These are phyloP conservation scores for Turnix velox DNA, from an alignment of 2,113 vertebrate species.

Conservation along the genomic window DNA sequence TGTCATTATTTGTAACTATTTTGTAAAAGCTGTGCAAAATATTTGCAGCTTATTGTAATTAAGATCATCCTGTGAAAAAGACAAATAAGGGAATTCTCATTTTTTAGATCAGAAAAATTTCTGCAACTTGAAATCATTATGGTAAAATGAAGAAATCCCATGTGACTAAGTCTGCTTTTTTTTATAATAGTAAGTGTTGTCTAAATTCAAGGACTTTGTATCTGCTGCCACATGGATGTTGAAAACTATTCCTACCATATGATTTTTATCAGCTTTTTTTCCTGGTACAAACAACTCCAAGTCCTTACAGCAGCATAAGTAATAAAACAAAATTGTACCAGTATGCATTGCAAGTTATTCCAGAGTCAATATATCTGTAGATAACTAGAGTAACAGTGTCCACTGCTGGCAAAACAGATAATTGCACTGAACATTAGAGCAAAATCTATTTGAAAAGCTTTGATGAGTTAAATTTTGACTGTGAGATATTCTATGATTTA, in stretches of 20 bases:
- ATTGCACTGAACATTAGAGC: conserved; percentile 59
- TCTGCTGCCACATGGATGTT: not conserved
- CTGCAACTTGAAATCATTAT: not conserved
- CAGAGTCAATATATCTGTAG: not conserved
- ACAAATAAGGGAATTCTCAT: not conserved
- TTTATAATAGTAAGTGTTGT: too few relatives aligned
- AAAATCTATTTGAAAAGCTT: not conserved
- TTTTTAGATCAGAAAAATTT: not conserved
- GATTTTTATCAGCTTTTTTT: not conserved
- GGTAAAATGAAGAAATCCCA: not conserved
- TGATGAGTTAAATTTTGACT: not conserved
- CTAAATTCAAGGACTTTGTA: not conserved
- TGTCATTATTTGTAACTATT: not conserved
- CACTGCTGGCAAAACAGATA: conserved; percentile 78
- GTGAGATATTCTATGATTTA: not conserved
- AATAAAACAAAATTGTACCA: not conserved
- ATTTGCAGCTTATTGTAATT: not conserved
- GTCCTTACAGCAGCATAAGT: not conserved
- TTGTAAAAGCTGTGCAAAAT: not conserved
- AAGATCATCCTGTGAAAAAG: not conserved
- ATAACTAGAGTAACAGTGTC: conserved; percentile 80
- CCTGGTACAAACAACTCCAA: not conserved
- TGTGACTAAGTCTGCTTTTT: not conserved
- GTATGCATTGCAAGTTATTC: not conserved
- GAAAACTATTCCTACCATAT: not conserved